These are phyloP conservation scores for Caretta caretta DNA, from an alignment of 2,113 vertebrate genomes.

Conservation along the genomic window DNA sequence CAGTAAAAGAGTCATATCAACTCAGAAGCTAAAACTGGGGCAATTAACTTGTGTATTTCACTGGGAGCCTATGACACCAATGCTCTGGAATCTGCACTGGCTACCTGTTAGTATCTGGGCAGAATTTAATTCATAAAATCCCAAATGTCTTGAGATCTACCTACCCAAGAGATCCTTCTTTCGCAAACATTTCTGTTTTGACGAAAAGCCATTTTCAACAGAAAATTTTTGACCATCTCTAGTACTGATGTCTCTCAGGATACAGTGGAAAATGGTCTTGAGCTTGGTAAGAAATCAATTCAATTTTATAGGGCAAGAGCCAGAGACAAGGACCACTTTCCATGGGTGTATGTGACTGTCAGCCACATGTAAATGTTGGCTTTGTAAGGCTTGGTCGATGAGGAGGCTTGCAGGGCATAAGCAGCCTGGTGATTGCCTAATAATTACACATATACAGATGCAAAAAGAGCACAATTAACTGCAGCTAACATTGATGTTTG, in stretches of 20 bases:
- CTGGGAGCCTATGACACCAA: not conserved
- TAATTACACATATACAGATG: not conserved
- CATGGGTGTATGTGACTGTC: not conserved
- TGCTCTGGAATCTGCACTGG: fast-evolving
- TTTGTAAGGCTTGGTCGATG: not conserved
- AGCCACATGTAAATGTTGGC: not conserved
- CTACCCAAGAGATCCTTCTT: not conserved
- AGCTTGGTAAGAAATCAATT: no score
- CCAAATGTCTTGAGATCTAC: not conserved
- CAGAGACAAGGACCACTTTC: no score
- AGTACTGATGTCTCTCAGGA: not conserved
- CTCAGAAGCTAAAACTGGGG: not conserved
- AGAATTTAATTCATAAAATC: not conserved
- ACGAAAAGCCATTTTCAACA: not conserved
- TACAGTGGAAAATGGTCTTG: not conserved
- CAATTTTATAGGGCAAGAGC: no score
- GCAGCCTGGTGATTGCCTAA: not conserved
- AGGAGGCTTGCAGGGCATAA: not conserved
- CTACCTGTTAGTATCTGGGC: not conserved
- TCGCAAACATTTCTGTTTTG: not conserved
- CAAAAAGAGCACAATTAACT: not conserved
- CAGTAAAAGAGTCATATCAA: not conserved
- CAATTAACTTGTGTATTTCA: not conserved
- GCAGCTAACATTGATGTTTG: not conserved
- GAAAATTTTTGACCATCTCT: not conserved